Conservation (phyloP, 2,888 invertebrate species). For the Yponomeuta malinellus region DNA sequence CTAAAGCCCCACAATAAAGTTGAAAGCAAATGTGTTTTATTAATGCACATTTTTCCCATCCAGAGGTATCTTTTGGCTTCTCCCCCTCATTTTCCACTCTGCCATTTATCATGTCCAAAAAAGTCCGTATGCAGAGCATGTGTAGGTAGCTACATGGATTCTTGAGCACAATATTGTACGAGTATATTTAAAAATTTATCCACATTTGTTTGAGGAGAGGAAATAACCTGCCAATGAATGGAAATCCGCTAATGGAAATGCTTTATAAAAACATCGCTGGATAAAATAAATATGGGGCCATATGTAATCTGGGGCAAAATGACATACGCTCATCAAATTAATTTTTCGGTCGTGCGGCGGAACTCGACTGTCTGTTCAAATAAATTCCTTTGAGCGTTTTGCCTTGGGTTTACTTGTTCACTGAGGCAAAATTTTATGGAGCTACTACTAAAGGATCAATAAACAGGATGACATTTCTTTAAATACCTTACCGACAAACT, state of each 20-base stretch:
- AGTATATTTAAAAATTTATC: neutral
- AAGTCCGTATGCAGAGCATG: neutral
- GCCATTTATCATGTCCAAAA: neutral
- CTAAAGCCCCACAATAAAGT: neutral
- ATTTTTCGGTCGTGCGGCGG: neutral
- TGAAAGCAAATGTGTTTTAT: neutral
- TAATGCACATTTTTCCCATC: neutral
- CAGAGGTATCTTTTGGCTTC: neutral
- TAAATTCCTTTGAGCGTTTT: neutral
- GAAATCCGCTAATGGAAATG: neutral
- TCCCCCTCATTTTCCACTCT: neutral
- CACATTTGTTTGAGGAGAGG: neutral
- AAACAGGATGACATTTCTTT: too few relatives aligned
- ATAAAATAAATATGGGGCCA: neutral
- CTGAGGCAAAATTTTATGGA: neutral
- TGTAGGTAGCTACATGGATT: neutral
- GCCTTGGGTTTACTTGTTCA: neutral
- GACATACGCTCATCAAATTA: slow-evolving; percentile 3
- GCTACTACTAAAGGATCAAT: too few relatives aligned
- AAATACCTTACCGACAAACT: too few relatives aligned
- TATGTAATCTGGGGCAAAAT: neutral
- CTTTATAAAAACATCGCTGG: neutral
- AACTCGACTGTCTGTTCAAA: neutral
- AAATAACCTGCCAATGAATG: slow-evolving; percentile 3
- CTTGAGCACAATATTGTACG: neutral